phyloP scores from a whole-genome alignment of 2,113 vertebrate genomes.

The Protobothrops flavoviridis region DNA sequence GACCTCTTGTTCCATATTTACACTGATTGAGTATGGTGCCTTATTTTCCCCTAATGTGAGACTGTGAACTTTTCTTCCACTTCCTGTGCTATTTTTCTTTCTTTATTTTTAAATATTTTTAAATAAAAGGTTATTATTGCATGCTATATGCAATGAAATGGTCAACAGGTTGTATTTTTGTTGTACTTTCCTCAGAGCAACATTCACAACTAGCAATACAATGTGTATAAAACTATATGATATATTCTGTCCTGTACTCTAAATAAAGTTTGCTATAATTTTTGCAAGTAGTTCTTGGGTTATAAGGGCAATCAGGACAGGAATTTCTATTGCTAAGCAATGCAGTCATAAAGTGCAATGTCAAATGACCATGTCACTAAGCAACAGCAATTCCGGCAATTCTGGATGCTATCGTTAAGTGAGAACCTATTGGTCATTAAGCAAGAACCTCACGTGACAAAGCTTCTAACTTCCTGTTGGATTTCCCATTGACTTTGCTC shows the following conservation, averaged over 20 bases:
- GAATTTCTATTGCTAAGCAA: not conserved
- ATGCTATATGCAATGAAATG: not conserved
- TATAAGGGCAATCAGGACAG: not conserved
- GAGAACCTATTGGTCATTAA: not conserved
- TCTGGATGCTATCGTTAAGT: not conserved
- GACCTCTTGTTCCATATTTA: no score
- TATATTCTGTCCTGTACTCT: conserved; percentile 53
- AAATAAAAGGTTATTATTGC: accelerated
- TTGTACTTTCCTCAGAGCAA: conserved; percentile 60
- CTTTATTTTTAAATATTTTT: conserved; percentile 22
- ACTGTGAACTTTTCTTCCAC: not conserved
- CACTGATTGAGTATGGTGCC: not conserved
- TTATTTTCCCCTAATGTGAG: not conserved
- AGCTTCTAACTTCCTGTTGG: not conserved
- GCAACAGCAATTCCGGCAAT: not conserved
- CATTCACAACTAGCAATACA: conserved; percentile 45
- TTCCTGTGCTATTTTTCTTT: not conserved
- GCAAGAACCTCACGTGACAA: not conserved
- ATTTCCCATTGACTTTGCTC: not conserved
- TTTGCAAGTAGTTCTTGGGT: not conserved
- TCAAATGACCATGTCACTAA: not conserved
- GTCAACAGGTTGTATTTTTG: conserved; percentile 34
- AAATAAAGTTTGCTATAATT: not conserved
- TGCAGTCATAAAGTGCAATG: not conserved
- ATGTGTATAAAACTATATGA: conserved; percentile 62